Base-by-base conservation (phyloP, 1,140 invertebrate species). In the Psilanteris sp. region DNA sequence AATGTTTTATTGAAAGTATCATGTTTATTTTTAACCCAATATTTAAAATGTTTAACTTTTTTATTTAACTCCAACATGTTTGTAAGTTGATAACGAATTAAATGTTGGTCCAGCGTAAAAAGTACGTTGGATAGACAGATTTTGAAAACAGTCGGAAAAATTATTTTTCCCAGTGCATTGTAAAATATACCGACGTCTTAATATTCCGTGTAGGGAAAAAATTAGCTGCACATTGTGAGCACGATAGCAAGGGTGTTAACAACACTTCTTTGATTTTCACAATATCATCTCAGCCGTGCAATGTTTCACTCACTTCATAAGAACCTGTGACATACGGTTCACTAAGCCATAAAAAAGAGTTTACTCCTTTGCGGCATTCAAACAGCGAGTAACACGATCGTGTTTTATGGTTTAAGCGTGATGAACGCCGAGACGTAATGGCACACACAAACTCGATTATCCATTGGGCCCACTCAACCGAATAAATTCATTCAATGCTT, bases 261-360 rank as follows among this genome's bases (percentile, higher is more conserved):
- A 66, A 55, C 61, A 72, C 46, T 67, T 41, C 71, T 79, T 75
- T 79, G 77, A 79, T 41, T 79, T 75, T 74, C 72, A 75, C 62
- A 75, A 36, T 71, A 67, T 67, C 59, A 74, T 52, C 66, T 74
- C 64, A 75, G 77, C 71, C 71, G 71, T 78, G 71, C 71, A 78
- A 71, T 68, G 59, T 78, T 74, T 78, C 59, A 11, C 31, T 78
- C 61, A 39, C 66, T 61, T 57, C 59, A 67, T 66, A 71, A 32
- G 41, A 78, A 62, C 64, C 54, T 52, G 46, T 66, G 76, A 62
- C 37, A 34, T 32, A 71, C 66, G 62, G 71, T 61, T 71, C 66
- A 71, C 59, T 77, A 77, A 77, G 59, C 64, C 73, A 76, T 76
- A 70, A 74, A 67, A 76, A 46, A 44, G 67, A 68, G 50, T 14